These are phyloP conservation scores for Papilio helenus DNA, from an alignment of 1,140 invertebrate genomes.

Conservation along the genomic window DNA sequence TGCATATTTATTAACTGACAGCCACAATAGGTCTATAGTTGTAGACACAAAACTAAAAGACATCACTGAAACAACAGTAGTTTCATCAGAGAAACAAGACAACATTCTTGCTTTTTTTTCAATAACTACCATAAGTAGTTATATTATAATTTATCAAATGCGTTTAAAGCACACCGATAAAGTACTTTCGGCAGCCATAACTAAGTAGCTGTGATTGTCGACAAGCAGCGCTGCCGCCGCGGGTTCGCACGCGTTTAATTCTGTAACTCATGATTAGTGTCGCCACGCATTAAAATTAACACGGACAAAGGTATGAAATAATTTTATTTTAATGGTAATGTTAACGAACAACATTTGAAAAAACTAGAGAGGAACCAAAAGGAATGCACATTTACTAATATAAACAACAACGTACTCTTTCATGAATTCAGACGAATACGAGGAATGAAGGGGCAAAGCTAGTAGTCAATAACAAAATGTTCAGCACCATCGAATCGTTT, in stretches of 20 bases:
- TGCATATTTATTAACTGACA: too few relatives aligned
- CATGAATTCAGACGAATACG: neutral
- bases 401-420: too few relatives aligned
- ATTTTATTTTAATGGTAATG: neutral
- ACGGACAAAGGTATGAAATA: neutral
- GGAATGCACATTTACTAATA: too few relatives aligned
- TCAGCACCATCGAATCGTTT: too few relatives aligned
- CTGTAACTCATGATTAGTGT: neutral
- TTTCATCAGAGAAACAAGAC: too few relatives aligned
- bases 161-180: neutral
- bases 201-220: slow-evolving; percentile 3
- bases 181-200: slow-evolving; percentile 6
- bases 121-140: too few relatives aligned
- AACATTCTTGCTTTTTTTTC: too few relatives aligned
- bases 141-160: neutral
- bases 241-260: neutral
- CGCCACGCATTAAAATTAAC: neutral
- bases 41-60: too few relatives aligned
- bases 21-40: too few relatives aligned
- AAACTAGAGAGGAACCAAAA: neutral
- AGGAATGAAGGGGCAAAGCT: neutral
- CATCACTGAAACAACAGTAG: too few relatives aligned
- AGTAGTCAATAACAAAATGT: too few relatives aligned
- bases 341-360: neutral
- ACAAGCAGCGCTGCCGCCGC: neutral